Base-by-base conservation (phyloP, 2,888 invertebrate genomes). In the Ernsta delagoae region DNA sequence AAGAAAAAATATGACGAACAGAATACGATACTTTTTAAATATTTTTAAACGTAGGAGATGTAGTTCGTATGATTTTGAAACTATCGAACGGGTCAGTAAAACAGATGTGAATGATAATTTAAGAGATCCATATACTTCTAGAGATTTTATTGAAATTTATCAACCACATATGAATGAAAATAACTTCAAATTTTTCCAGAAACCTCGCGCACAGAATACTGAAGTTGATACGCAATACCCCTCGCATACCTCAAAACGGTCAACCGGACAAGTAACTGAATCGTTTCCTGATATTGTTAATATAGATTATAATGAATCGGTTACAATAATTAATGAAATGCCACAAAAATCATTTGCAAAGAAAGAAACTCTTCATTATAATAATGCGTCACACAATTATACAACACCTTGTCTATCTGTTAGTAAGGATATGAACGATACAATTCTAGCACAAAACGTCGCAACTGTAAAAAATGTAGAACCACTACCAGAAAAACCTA, bases 221-320 rank as follows among this genome's bases (percentile, higher is more conserved):
- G 74, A 77, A n/a, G 68, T 69, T 5, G 75, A 71, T 4, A 70
- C 70, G 6, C 74, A 74, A 48, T 73, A 70, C 70, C 73, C 75
- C 8, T 69, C 71, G 7, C 66, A 70, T 24, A 67, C 59, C 11
- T 70, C 65, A 0, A 70, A 72, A 57, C 70, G 63, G 63, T 62
- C 65, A 11, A 48, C 31, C 59, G 61, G 39, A 59, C 54, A 70
- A 65, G 9, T 62, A 16, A 69, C 69, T 5, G 63, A 63, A 11
- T n/a, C 50, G 1, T 59, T 53, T 59, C 4, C 41, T 9, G 56
- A 62, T 48, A 39, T 39, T 1, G 12, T 31, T 39, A 41, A 60
- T 41, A 62, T 50, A 62, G 16, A 16, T 24, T 24, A 24, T 24
- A 24, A 24, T 24, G 24, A 24, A 24, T 24, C 24, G 1, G 1